These are phyloP conservation scores for Coremacera marginata DNA, from an alignment of 2,888 invertebrate species.

Conservation along the genomic window DNA sequence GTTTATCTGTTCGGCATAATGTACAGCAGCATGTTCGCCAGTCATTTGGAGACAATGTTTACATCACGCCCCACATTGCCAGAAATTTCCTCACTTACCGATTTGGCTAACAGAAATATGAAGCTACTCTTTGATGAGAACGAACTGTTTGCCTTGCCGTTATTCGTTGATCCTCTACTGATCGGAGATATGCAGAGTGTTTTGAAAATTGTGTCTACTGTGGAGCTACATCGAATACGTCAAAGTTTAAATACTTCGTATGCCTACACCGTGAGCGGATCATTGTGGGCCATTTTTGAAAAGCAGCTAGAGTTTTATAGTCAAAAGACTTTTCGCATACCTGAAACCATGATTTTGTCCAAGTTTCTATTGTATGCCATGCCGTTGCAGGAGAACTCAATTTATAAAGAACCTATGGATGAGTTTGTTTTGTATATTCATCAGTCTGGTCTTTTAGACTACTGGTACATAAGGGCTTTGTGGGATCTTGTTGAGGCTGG, in stretches of 20 bases:
- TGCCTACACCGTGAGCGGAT: slow-evolving; percentile 9
- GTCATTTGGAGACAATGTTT: slow-evolving; percentile 29
- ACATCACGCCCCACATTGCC: slow-evolving; percentile 15
- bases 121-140: slow-evolving; percentile 9
- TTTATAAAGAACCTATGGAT: slow-evolving; percentile 41
- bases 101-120: not conserved
- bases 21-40: slow-evolving; percentile 17
- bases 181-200: not conserved
- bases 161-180: not conserved
- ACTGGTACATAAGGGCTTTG: slow-evolving; percentile 37
- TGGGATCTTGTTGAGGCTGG: slow-evolving; percentile 42
- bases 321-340: slow-evolving; percentile 15
- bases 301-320: slow-evolving; percentile 11
- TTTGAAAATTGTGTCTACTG: not conserved
- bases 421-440: slow-evolving; percentile 29
- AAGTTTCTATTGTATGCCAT: slow-evolving; percentile 34
- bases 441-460: slow-evolving; percentile 38
- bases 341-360: slow-evolving; percentile 35
- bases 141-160: not conserved
- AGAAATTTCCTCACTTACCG: slow-evolving; percentile 11
- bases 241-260: not conserved
- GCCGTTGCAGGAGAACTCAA: slow-evolving; percentile 44
- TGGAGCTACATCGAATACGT: not conserved
- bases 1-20: slow-evolving; percentile 32
- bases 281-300: slow-evolving; percentile 14